These are phyloP conservation scores for Rhagoletis pomonella DNA, from an alignment of 1,140 invertebrate genomes.

Conservation along the genomic window DNA sequence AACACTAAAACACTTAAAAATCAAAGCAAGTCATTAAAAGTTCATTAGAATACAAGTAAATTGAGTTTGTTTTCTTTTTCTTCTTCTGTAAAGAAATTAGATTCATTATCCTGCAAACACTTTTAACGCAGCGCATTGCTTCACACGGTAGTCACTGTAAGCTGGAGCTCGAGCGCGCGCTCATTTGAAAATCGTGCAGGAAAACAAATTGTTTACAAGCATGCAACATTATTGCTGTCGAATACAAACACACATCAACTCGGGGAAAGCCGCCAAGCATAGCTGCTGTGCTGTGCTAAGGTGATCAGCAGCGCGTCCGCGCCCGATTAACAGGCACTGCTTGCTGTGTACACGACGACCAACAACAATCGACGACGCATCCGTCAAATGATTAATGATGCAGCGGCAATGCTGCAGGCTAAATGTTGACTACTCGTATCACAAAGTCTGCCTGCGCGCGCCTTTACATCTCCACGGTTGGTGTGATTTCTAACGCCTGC, in stretches of 20 bases:
- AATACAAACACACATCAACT: neutral
- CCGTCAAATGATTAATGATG: constrained; percentile 42
- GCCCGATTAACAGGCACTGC: neutral
- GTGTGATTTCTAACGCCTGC: constrained; percentile 50
- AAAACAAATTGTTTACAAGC: constrained; percentile 47
- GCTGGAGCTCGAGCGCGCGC: neutral
- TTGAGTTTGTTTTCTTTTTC: too few relatives aligned
- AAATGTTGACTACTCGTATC: neutral
- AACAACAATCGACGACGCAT: constrained; percentile 1
- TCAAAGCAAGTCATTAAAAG: constrained; percentile 40
- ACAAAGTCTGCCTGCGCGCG: neutral
- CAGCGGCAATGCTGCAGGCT: neutral
- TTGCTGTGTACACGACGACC: neutral
- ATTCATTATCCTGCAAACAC: constrained; percentile 42
- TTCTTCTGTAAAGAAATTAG: neutral
- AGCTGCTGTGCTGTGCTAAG: neutral
- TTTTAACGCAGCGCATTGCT: neutral
- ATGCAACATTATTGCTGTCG: constrained; percentile 21
- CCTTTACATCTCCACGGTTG: neutral
- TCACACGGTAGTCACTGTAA: neutral
- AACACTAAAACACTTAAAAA: neutral
- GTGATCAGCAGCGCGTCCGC: neutral
- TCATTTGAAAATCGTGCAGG: constrained; percentile 2
- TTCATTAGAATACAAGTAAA: constrained; percentile 23
- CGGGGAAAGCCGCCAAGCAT: neutral